Conservation (phyloP, 2,113 vertebrate species). For the Naja naja region DNA sequence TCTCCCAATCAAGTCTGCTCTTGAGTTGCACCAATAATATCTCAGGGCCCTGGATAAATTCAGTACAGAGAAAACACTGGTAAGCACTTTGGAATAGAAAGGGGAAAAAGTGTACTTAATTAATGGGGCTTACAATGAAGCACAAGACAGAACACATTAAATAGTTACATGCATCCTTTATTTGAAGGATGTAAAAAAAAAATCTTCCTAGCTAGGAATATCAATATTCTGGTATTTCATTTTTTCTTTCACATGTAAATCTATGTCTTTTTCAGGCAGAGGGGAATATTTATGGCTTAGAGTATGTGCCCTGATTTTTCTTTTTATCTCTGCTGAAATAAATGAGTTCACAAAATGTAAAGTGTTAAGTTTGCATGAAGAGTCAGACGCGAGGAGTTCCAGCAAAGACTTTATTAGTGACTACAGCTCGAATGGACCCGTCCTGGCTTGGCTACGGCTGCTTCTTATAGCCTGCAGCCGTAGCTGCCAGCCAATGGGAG, state of each 20-base stretch:
- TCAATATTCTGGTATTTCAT: not conserved
- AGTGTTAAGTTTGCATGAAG: too few relatives aligned
- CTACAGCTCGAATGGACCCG: too few relatives aligned
- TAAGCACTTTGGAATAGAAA: conserved; percentile 45
- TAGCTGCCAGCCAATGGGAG: too few relatives aligned
- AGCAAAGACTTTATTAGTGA: too few relatives aligned
- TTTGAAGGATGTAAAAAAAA: not conserved
- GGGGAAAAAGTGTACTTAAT: conserved; percentile 31
- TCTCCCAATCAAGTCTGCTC: conserved; percentile 35
- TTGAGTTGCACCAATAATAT: conserved; percentile 17
- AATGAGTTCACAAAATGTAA: not conserved
- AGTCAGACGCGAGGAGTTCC: too few relatives aligned
- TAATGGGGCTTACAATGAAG: conserved; percentile 9
- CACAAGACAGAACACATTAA: not conserved
- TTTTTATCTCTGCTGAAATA: not conserved
- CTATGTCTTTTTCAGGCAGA: not conserved
- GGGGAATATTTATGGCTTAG: too few relatives aligned
- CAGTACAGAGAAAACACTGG: conserved; percentile 36
- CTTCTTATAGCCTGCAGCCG: too few relatives aligned
- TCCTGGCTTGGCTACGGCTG: too few relatives aligned
- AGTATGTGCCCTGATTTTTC: not conserved
- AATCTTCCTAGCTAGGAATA: not conserved
- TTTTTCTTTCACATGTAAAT: not conserved
- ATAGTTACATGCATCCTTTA: not conserved
- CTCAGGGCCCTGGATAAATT: conserved; percentile 20